Evolutionary conservation across 2,113 vertebrate species (phyloP).

Genomic region (Anolis carolinensis): DNA sequence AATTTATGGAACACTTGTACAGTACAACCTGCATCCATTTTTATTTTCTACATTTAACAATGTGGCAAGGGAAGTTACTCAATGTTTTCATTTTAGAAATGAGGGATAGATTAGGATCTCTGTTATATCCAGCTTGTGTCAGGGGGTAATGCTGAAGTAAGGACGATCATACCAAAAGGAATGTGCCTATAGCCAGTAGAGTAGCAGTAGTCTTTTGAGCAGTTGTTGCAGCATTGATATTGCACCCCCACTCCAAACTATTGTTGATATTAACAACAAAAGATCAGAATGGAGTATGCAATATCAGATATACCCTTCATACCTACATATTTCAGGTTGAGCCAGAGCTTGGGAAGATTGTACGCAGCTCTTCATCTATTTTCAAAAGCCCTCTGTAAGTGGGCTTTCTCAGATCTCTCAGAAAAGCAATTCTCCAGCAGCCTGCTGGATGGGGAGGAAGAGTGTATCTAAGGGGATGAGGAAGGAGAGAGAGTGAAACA

Average conservation of each 20-base stretch:
- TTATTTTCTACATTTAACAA: background rate
- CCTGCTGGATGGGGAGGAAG: background rate
- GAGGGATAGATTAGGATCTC: background rate
- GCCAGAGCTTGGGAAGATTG: background rate
- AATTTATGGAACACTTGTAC: conserved; percentile 2
- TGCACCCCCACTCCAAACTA: background rate
- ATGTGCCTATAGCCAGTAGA: background rate
- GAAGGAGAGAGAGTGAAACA: background rate
- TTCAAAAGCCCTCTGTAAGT: background rate
- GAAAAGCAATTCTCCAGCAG: background rate
- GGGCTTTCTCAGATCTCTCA: background rate
- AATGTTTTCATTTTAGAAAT: background rate
- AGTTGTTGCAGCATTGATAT: background rate
- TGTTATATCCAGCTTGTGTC: background rate
- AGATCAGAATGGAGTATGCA: too few species aligned
- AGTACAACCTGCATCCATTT: background rate
- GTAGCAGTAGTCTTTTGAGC: background rate
- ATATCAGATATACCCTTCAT: too few species aligned
- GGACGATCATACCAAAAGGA: background rate
- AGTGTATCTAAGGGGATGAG: background rate
- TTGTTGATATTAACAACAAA: background rate
- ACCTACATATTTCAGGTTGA: background rate
- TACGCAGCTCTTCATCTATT: background rate
- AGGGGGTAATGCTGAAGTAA: background rate
- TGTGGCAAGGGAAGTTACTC: background rate